Evolutionary conservation across 2,797 vertebrate species (phyloP).

Genomic region (Trematomus bernacchii): DNA sequence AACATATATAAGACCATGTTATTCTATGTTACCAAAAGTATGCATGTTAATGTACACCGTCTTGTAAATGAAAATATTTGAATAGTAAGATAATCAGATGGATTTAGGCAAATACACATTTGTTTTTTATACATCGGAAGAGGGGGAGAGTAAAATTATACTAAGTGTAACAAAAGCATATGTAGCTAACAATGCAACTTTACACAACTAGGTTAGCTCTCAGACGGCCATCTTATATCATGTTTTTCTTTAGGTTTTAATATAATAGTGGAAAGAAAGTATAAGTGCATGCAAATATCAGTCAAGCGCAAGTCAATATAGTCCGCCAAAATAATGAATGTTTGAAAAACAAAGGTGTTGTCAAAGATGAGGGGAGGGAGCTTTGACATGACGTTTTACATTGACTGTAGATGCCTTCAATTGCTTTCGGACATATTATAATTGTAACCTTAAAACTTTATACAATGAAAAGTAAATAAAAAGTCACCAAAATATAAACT

Average conservation of each 20-base stretch:
- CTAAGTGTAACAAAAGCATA: neutral
- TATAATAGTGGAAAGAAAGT: neutral
- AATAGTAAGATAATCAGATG: neutral
- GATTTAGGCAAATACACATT: neutral
- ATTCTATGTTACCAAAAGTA: neutral
- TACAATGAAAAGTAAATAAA: neutral
- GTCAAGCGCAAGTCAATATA: neutral
- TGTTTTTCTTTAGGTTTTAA: neutral
- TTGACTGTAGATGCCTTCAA: slow-evolving; percentile 26
- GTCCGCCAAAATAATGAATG: slow-evolving; percentile 2
- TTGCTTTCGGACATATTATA: neutral
- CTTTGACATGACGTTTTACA: slow-evolving; percentile 52
- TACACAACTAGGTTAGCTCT: neutral
- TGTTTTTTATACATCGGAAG: neutral
- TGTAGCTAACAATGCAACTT: neutral
- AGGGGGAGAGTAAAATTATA: neutral
- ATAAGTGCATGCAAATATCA: too few species aligned
- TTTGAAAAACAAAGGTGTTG: slow-evolving; percentile 20
- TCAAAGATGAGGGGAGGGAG: slow-evolving; percentile 9
- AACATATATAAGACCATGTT: neutral
- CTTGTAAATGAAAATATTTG: neutral
- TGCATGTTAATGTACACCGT: too few species aligned
- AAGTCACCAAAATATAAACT: neutral
- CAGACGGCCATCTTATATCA: neutral
- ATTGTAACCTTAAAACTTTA: neutral